phyloP scores from a whole-genome alignment of 2,797 vertebrate species.

The Hirundo rustica region DNA sequence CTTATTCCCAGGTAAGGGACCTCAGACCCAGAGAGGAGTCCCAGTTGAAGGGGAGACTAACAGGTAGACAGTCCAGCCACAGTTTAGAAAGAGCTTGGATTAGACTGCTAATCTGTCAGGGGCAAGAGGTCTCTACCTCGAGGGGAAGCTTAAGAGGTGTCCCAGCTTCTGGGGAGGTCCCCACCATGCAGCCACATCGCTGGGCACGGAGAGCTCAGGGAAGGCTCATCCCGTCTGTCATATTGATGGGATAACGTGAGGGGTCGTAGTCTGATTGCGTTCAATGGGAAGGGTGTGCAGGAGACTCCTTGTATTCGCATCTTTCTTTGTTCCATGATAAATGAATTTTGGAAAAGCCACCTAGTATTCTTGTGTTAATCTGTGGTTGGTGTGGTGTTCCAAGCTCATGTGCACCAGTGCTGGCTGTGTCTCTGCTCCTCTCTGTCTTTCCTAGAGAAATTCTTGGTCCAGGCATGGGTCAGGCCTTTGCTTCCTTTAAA shows the following conservation, averaged over 20 bases:
- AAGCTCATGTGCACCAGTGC: background rate
- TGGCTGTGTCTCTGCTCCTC: background rate
- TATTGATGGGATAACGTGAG: rapidly evolving
- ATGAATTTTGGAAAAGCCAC: background rate
- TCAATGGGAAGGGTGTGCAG: background rate
- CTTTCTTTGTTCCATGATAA: background rate
- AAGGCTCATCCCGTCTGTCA: background rate
- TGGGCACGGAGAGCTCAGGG: rapidly evolving
- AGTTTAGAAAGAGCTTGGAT: background rate
- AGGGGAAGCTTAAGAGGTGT: background rate
- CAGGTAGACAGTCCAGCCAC: background rate
- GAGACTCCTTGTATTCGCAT: background rate
- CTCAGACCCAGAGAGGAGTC: background rate
- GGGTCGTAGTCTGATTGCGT: background rate
- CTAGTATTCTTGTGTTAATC: background rate
- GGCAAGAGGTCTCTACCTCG: background rate
- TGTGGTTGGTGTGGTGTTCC: background rate
- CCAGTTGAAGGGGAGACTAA: background rate
- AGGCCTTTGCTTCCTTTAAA: background rate
- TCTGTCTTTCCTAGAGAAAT: background rate
- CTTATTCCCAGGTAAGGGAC: background rate
- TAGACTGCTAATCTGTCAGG: background rate
- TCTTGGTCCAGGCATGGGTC: background rate
- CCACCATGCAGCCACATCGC: rapidly evolving
- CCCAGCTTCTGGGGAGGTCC: background rate